These are phyloP conservation scores for Smutsia temminckii DNA, from an alignment of 2,797 vertebrate species.

Conservation along the genomic window DNA sequence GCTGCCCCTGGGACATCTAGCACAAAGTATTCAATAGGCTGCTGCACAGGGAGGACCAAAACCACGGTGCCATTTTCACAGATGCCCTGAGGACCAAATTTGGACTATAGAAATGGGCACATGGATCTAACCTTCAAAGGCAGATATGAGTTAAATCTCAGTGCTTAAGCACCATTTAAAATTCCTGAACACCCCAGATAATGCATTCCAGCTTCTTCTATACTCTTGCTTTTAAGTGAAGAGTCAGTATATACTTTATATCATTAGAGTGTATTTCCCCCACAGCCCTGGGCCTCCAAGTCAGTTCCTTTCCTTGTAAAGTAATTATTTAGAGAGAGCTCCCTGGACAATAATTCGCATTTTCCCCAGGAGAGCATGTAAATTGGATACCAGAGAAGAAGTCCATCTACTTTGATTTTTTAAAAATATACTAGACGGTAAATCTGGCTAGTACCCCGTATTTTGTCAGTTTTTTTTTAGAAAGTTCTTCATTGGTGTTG, in stretches of 20 bases:
- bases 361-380: not conserved
- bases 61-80: constrained; percentile 23
- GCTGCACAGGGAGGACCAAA: not conserved
- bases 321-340: constrained; percentile 27
- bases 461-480: not conserved
- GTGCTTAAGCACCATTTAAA: constrained; percentile 49
- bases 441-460: not conserved
- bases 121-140: constrained; percentile 46
- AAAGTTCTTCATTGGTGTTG: not conserved
- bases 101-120: not conserved
- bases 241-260: constrained; percentile 17
- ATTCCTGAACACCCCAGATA: constrained; percentile 31
- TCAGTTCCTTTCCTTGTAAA: constrained; percentile 37
- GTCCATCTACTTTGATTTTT: not conserved
- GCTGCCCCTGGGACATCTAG: not conserved
- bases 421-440: not conserved
- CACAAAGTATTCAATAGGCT: not conserved
- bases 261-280: constrained; percentile 32
- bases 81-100: constrained; percentile 19
- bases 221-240: constrained; percentile 30
- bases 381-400: not conserved
- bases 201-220: constrained; percentile 43
- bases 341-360: not conserved
- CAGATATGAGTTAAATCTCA: constrained; percentile 16
- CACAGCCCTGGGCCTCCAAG: not conserved